Percentiles rank a stretch among this genome's conserved stretches.
These are phyloP conservation scores for Meloidogyne hapla DNA, from an alignment of 1,140 invertebrate species.

Conservation along the genomic window DNA sequence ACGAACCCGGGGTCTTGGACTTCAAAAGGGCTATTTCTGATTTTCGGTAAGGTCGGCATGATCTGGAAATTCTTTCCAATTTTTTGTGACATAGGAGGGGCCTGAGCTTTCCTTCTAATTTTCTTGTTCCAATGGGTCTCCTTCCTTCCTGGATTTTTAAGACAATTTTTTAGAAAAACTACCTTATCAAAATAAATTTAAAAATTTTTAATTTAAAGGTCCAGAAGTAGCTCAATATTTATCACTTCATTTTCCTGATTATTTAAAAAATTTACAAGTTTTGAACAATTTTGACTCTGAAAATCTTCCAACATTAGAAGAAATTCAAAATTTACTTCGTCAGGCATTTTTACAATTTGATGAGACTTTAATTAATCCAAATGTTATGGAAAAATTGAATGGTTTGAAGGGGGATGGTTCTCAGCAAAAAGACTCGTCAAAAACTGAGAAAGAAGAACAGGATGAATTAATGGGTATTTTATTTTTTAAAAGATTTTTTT, in stretches of 20 bases:
- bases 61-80: too few species aligned
- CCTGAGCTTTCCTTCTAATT: too few species aligned
- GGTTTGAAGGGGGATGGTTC: neutral
- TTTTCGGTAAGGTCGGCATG: too few species aligned
- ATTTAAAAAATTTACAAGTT: conserved; percentile 10
- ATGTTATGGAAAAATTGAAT: neutral
- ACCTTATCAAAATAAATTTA: too few species aligned
- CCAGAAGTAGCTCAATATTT: neutral
- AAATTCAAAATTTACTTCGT: conserved; percentile 5
- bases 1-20: too few species aligned
- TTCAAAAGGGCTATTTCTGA: too few species aligned
- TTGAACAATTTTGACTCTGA: neutral
- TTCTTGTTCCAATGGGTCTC: too few species aligned
- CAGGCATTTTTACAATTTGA: conserved; percentile 18
- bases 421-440: neutral
- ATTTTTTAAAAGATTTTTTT: conserved; percentile 10
- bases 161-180: too few species aligned
- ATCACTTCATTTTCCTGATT: conserved; percentile 16
- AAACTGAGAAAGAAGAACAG: neutral
- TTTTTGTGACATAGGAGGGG: too few species aligned
- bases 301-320: neutral
- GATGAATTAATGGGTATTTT: neutral
- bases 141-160: too few species aligned
- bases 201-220: neutral
- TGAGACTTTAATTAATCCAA: conserved; percentile 1